Conservation (phyloP, 2,113 vertebrate genomes). For the Tonatia bakeri region DNA sequence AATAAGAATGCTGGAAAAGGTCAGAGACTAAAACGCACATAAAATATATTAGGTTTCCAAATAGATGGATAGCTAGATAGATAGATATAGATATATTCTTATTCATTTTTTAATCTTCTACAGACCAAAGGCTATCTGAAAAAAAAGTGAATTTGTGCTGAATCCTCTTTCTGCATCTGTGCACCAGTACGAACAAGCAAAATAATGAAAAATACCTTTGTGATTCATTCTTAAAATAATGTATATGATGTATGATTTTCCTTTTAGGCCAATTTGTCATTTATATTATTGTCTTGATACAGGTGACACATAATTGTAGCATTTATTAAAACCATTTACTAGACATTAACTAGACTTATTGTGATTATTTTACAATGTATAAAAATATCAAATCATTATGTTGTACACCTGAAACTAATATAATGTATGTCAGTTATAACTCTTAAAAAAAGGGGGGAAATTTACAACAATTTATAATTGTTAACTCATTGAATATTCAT, state of each 20-base stretch:
- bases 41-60: neutral
- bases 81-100: neutral
- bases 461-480: neutral
- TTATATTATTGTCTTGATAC: neutral
- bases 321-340: neutral
- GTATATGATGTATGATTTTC: neutral
- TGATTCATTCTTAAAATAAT: neutral
- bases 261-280: constrained; percentile 5
- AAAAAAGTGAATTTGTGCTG: neutral
- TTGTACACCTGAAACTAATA: neutral
- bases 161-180: neutral
- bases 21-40: neutral
- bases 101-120: neutral
- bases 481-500: neutral
- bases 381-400: neutral
- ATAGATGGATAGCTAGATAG: neutral
- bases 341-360: neutral
- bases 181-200: neutral
- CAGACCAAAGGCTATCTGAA: neutral
- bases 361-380: neutral
- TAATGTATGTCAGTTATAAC: neutral
- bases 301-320: neutral
- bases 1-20: neutral
- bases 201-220: neutral
- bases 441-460: neutral